A percentile compares a stretch with the other conserved stretches of the same genome.
These are phyloP conservation scores for Lepidocyrtinus sp. DNA, from an alignment of 2,888 invertebrate genomes.

Conservation along the genomic window DNA sequence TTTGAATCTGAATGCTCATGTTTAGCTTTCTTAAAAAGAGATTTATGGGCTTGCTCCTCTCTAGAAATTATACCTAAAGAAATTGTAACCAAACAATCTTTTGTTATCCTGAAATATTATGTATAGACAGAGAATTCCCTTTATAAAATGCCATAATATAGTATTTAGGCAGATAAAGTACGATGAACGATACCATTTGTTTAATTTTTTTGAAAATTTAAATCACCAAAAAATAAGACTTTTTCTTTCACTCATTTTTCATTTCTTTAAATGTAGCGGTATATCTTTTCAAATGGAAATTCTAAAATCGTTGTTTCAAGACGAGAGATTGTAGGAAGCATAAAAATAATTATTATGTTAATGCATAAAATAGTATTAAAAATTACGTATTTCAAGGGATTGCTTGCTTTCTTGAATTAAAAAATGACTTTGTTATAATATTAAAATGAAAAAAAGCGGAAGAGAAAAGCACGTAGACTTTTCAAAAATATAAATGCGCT, in stretches of 20 bases:
- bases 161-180: not conserved
- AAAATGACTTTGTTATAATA: too few species aligned
- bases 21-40: slow-evolving; percentile 31
- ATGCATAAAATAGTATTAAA: too few species aligned
- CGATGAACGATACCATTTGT: not conserved
- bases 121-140: not conserved
- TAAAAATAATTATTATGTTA: too few species aligned
- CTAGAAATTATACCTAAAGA: not conserved
- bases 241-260: not conserved
- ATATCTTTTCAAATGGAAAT: not conserved
- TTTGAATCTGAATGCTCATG: slow-evolving; percentile 20
- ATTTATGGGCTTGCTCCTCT: slow-evolving; percentile 22
- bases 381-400: too few species aligned
- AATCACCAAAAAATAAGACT: not conserved
- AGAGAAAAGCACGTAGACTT: not conserved
- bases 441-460: not conserved
- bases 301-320: too few species aligned
- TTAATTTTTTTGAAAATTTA: not conserved
- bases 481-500: too few species aligned
- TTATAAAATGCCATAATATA: not conserved
- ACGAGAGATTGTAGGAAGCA: too few species aligned
- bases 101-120: not conserved
- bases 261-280: too few species aligned
- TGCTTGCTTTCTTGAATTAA: too few species aligned
- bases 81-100: not conserved